Base-by-base conservation (phyloP, 2,797 vertebrate species). In the Pempheris klunzingeri region DNA sequence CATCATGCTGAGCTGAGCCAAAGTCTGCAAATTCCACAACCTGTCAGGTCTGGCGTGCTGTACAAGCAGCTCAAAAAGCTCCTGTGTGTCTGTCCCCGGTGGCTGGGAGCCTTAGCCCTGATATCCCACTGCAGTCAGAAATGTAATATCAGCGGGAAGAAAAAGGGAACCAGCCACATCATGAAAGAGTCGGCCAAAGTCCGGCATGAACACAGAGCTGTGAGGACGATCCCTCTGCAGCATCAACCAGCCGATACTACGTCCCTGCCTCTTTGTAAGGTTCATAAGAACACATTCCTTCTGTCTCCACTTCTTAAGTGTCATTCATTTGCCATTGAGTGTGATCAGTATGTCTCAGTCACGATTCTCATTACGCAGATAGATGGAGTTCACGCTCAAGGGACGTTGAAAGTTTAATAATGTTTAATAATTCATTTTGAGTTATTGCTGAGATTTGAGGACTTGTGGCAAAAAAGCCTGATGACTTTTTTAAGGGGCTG, bases 201-300 rank as follows among this genome's bases (percentile, higher is more conserved):
- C 69, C 50, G 44, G 15, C 36, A 36, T 30, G 32, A 34, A 39
- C 7, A 61, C 18, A 69, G 11, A 71, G 58, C 47, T 60, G 41
- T n/a, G 60, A 71, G 47, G 68, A 47, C 38, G 57, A 87, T 75
- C 68, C 68, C 74, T 77, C 67, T 52, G 78, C 80, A 64, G 74
- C 54, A 53, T 20, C 34, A 71, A 7, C 12, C 52, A 71, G 47
- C 17, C 20, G 36, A 52, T 58, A 24, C 34, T 57, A 13, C 32
- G 44, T 44, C 4, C 15, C 24, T 18, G 26, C 41, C 20, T 63
- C 32, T 49, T 17, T 4, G 54, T 32, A 3, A 46, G 64, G 44
- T 36, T 80, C 52, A 71, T 36, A 20, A 57, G 1, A 41, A 63
- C 15, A 74, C 1, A 34, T 52, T 32, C 15, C n/a, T 43, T 20